A percentile compares a stretch with the other conserved stretches of the same genome.
Conservation (phyloP, 2,888 invertebrate genomes). For the Meiosimyza platycephala region DNA sequence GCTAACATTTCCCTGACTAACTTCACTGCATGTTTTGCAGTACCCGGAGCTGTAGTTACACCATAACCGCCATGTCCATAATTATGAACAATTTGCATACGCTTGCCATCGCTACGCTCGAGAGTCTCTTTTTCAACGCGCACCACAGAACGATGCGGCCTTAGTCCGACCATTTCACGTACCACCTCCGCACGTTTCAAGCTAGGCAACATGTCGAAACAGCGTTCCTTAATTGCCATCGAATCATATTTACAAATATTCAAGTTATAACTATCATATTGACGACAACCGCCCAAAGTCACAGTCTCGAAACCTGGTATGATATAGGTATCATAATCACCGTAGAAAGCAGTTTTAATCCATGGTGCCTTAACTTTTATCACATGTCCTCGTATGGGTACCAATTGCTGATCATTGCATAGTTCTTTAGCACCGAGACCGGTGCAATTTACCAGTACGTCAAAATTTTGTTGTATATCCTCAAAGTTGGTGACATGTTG, state of each 20-base stretch:
- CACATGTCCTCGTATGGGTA: conserved; percentile 87
- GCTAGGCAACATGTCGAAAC: conserved; percentile 80
- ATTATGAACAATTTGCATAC: conserved; percentile 83
- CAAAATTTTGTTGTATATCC: conserved; percentile 72
- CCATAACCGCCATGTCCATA: conserved; percentile 97
- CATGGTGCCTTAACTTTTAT: conserved; percentile 86
- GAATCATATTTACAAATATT: conserved; percentile 78
- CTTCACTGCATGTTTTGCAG: conserved; percentile 80
- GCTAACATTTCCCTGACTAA: conserved; percentile 73
- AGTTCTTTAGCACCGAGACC: conserved; percentile 85
- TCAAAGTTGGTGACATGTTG: conserved; percentile 72
- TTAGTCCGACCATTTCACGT: conserved; percentile 79
- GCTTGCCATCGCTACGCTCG: conserved; percentile 64
- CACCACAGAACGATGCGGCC: conserved; percentile 81
- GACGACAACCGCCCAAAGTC: conserved; percentile 87
- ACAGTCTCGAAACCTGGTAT: conserved; percentile 81
- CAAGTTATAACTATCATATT: conserved; percentile 81
- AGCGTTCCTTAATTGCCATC: conserved; percentile 82
- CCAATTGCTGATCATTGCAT: conserved; percentile 79
- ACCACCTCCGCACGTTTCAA: conserved; percentile 72
- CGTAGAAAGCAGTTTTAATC: conserved; percentile 89
- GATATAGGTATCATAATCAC: conserved; percentile 87
- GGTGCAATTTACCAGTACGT: conserved; percentile 86
- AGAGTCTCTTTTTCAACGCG: conserved; percentile 77
- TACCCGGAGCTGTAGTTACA: conserved; percentile 89